A percentile compares a stretch with the other conserved stretches of the same genome.
phyloP scores from a whole-genome alignment of 92 coral and sea anemone genomes.

The Virgularia gustaviana region DNA sequence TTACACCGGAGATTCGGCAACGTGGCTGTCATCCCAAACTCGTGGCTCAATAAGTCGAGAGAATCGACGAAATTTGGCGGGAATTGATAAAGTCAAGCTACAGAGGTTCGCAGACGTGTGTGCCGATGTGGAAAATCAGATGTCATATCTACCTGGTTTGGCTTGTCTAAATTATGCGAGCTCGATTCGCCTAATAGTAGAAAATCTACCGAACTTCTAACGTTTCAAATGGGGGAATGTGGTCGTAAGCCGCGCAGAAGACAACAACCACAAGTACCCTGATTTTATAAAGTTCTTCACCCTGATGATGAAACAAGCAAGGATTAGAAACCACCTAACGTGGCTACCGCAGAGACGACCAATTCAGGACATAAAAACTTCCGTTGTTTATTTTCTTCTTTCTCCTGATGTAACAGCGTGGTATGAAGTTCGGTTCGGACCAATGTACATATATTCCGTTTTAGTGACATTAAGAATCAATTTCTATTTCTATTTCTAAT shows the following conservation, averaged over 20 bases:
- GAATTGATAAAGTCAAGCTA: conserved; percentile 8
- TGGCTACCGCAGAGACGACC: too few relatives aligned
- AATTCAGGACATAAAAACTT: too few relatives aligned
- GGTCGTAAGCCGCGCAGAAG: conserved; percentile 44
- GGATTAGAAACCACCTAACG: conserved; percentile 27
- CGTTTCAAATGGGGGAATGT: conserved; percentile 51
- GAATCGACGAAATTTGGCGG: conserved; percentile 24
- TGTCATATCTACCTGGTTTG: conserved; percentile 43
- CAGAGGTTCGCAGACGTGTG: conserved; percentile 48
- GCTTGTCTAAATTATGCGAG: conserved; percentile 52
- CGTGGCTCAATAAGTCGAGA: conserved; percentile 9
- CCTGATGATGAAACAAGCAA: conserved; percentile 31
- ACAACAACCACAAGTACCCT: conserved; percentile 44
- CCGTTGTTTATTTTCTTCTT: too few relatives aligned
- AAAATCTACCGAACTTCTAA: too few relatives aligned
- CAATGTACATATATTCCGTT: too few relatives aligned
- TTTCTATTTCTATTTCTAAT: too few relatives aligned
- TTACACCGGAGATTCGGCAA: conserved; percentile 45
- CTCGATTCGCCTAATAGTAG: conserved; percentile 38
- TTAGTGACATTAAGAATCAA: too few relatives aligned
- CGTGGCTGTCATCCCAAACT: conserved; percentile 44
- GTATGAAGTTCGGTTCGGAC: too few relatives aligned
- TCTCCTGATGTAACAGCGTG: too few relatives aligned
- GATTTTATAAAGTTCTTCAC: conserved; percentile 29
- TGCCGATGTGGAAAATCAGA: conserved; percentile 46